Evolutionary conservation across 1,140 invertebrate species (phyloP).

Genomic region (Physella acuta): DNA sequence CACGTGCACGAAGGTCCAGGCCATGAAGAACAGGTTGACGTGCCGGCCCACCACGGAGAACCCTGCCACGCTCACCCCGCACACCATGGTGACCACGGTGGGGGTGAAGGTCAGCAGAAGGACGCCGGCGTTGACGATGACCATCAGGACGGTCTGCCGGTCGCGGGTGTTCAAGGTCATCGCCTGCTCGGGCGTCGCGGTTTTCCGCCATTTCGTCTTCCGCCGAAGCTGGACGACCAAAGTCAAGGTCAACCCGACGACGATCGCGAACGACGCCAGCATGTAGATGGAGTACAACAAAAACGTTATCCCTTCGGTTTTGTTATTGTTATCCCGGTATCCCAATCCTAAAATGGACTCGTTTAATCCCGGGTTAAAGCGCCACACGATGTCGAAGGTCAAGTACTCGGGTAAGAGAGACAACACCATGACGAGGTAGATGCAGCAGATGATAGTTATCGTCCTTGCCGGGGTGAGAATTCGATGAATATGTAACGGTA

Average conservation of each 20-base stretch:
- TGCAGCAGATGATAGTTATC: neutral
- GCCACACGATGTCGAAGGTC: neutral
- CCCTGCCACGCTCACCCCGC: neutral
- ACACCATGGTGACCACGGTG: neutral
- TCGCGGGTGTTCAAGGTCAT: neutral
- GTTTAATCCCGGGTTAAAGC: neutral
- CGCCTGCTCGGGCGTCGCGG: neutral
- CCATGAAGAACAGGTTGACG: neutral
- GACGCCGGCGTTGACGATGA: neutral
- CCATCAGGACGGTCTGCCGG: neutral
- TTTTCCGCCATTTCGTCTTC: constrained; percentile 5
- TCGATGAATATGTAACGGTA: neutral
- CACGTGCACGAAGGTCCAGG: neutral
- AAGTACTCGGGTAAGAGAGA: neutral
- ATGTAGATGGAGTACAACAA: neutral
- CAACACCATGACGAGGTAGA: neutral
- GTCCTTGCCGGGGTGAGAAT: neutral
- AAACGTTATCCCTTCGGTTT: neutral
- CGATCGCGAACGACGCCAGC: neutral
- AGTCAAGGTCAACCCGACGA: neutral
- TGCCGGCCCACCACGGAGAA: neutral
- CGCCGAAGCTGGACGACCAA: neutral
- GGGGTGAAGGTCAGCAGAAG: neutral
- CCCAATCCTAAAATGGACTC: neutral
- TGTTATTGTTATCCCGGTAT: neutral